Evolutionary conservation across 2,888 invertebrate genomes (phyloP), one percentile per base, ranked within the genome.

Genomic region (Drosophila neotestacea): DNA sequence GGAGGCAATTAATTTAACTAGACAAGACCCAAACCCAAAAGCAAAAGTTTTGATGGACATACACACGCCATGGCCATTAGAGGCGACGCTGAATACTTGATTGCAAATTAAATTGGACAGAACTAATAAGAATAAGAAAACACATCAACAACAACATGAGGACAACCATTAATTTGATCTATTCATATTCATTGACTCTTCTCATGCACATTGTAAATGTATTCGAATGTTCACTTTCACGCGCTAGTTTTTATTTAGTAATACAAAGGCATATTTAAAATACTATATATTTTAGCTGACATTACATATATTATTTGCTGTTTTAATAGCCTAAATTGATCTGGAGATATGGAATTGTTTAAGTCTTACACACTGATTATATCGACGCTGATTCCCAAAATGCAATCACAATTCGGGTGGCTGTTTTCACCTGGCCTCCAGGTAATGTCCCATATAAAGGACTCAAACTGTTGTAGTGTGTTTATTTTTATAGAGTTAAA

Each of bases 91-190:
- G 89, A 81, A 84, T 83, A 69, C 70, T 87, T 83, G 85, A 83
- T 83, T 83, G 88, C 75, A 59, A 67, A 89, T 83, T 89, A 85
- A 87, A 75, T 85, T 74, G 58, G 82, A 59, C 68, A 69, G 68
- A 76, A 46, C 22, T 61, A 61, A 71, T 62, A 50, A 34, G 77
- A 77, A 73, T 69, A 32, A 52, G 60, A 66, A 55, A 46, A 36
- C 51, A 38, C 51, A 52, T 27, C 50, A 44, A 42, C 41, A 60
- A 41, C 44, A 54, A 32, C 62, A 47, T 27, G 44, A 50, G 48
- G 46, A 52, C 48, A 56, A 47, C 50, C 70, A 83, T 89, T 89
- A 87, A 85, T 71, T 80, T 70, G 13, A 70, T 54, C 85, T 51
- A 73, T 66, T 78, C 77, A 73, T 52, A 76, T 76, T 70, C 81